These are phyloP conservation scores for Takifugu rubripes DNA, from an alignment of 2,797 vertebrate genomes.

Conservation along the genomic window DNA sequence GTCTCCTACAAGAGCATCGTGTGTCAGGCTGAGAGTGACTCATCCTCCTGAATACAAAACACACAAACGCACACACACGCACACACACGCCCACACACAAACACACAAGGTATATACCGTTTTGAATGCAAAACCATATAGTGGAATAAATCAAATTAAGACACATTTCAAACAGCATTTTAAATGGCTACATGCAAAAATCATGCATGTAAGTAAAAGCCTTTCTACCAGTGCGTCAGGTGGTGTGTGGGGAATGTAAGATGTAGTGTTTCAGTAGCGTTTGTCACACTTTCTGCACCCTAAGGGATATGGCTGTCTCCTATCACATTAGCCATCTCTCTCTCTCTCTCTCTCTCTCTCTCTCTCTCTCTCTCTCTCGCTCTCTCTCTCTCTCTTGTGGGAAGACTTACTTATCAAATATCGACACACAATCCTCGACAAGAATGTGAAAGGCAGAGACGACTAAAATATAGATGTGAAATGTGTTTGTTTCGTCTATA, in stretches of 20 bases:
- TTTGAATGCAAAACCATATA: background rate
- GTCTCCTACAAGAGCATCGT: conserved; percentile 23
- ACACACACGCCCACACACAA: conserved; percentile 13
- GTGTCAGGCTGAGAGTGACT: conserved; percentile 30
- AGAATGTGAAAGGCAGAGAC: no score
- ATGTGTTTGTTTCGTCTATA: conserved; percentile 4
- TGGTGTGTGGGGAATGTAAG: conserved; percentile 12
- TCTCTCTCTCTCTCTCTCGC: conserved; percentile 3
- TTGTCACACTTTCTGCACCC: conserved; percentile 50
- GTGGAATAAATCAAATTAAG: background rate
- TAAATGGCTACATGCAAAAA: background rate
- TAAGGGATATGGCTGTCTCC: conserved; percentile 61
- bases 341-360: conserved; percentile 4
- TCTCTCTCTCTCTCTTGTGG: conserved; percentile 3
- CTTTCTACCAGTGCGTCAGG: conserved; percentile 10
- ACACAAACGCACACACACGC: conserved; percentile 20
- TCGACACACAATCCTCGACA: no score
- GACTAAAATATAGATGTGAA: no score
- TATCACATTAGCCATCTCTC: conserved; percentile 61
- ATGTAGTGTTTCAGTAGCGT: conserved; percentile 59
- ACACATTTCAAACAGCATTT: no score
- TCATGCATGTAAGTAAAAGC: background rate
- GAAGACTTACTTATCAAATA: no score
- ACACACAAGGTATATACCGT: conserved; percentile 2
- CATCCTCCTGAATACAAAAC: conserved; percentile 55